Evolutionary conservation across 2,888 invertebrate genomes (phyloP), one percentile per base, ranked within the genome.

Genomic region (Lobophora halterata): DNA sequence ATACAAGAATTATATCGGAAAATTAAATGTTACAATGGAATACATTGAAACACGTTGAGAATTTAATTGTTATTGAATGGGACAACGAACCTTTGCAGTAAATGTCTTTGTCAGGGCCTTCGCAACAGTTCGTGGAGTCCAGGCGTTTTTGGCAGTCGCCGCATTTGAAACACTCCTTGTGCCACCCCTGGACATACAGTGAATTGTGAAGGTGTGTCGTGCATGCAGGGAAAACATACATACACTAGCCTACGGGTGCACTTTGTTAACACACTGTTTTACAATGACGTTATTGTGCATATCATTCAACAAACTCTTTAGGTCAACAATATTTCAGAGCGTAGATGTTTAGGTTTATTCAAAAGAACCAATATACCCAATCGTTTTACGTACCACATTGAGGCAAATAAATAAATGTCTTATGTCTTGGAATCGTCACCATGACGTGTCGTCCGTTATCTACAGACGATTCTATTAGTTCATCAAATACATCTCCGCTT

Each of bases 101-200:
- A 89, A 97, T 95, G 78, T 97, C 95, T 90, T 95, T 95, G 81
- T 97, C 96, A 66, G 97, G 94, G 71, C 95, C 97, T 87, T 96
- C 97, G 86, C 96, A 96, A 89, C 95, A 95, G 89, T 93, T 94
- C 71, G 94, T 92, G 58, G 96, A 96, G 89, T 97, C 96, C 90
- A 97, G 91, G 75, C 94, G 90, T 90, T 95, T 96, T 68, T 89
- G 87, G 89, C 96, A 97, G 65, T 92, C 91, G 78, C 91, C 95
- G 90, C 96, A 96, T 90, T 96, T 96, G 93, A 93, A 97, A 90
- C 96, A 97, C 90, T 95, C 94, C 90, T 89, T 95, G 91, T 96
- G 96, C 95, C 95, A 96, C 79, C 89, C 92, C 94, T 94, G 83
- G 90, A 89, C 88, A 88, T 79, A 87, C 63, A 86, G 70, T 74